Evolutionary conservation across 2,797 vertebrate species (phyloP).

Genomic region (Pelochelys cantorii): DNA sequence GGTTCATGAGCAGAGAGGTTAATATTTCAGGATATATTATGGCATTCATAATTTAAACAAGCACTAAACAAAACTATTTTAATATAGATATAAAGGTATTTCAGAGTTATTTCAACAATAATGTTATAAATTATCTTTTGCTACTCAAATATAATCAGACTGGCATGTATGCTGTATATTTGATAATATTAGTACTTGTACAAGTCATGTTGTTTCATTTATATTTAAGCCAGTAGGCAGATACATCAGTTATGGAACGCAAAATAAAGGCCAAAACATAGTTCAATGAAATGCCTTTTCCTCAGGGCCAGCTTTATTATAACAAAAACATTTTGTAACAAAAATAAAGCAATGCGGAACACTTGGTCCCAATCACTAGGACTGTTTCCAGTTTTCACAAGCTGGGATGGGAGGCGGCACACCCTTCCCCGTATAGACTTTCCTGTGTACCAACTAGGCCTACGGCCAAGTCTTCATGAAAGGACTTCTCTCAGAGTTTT

Average conservation of each 20-base stretch:
- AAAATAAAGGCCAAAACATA: not conserved
- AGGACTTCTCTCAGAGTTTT: not conserved
- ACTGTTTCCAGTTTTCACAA: not conserved
- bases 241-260: not conserved
- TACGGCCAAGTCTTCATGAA: not conserved
- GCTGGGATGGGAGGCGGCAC: not conserved
- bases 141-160: not conserved
- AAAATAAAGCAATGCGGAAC: not conserved
- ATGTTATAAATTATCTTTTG: not conserved
- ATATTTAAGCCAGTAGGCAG: not conserved
- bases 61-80: not conserved
- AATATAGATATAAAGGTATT: not conserved
- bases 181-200: constrained; percentile 9
- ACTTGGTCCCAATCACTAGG: not conserved
- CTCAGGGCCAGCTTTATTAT: fast-evolving
- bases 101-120: not conserved
- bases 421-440: not conserved
- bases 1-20: not conserved
- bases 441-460: not conserved
- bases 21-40: not conserved
- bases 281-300: not conserved
- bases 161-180: not conserved
- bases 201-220: not conserved
- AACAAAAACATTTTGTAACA: not conserved
- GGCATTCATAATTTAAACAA: not conserved